Evolutionary conservation across 2,888 invertebrate species (phyloP).

Genomic region (Brenthis hecate): DNA sequence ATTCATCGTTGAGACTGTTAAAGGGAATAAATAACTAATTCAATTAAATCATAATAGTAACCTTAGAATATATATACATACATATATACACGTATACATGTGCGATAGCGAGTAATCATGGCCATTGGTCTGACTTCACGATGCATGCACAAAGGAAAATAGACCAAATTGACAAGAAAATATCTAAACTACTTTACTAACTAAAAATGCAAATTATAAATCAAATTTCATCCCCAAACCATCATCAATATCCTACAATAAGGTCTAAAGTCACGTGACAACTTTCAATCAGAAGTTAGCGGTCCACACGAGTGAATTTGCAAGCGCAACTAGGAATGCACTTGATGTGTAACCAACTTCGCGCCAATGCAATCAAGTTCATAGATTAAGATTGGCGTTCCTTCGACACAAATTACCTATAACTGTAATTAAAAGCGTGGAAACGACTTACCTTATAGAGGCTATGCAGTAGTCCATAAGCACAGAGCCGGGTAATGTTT

Average conservation of each 20-base stretch:
- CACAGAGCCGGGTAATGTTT: conserved; percentile 41
- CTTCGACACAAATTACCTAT: conserved; percentile 51
- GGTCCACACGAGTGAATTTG: conserved; percentile 61
- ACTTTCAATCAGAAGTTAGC: conserved; percentile 48
- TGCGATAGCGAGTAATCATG: conserved; percentile 26
- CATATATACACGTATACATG: conserved; percentile 10
- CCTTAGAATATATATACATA: conserved; percentile 27
- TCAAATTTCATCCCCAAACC: conserved; percentile 39
- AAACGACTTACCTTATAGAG: conserved; percentile 60
- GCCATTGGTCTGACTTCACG: conserved; percentile 24
- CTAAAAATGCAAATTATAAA: conserved; percentile 1
- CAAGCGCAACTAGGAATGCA: conserved; percentile 72
- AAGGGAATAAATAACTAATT: conserved; percentile 34
- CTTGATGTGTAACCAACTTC: conserved; percentile 62
- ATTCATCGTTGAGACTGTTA: not conserved
- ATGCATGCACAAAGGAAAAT: conserved; percentile 21
- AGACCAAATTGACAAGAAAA: conserved; percentile 21
- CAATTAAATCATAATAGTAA: conserved; percentile 36
- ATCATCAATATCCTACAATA: conserved; percentile 41
- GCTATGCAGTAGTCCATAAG: conserved; percentile 67
- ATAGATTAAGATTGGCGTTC: conserved; percentile 79
- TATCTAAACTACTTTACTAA: not conserved
- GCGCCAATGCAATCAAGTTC: conserved; percentile 73
- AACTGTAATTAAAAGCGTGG: conserved; percentile 44
- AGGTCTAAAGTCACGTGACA: conserved; percentile 48